Base-by-base conservation (phyloP, 1,140 invertebrate genomes). In the Bilobella aurantiaca region DNA sequence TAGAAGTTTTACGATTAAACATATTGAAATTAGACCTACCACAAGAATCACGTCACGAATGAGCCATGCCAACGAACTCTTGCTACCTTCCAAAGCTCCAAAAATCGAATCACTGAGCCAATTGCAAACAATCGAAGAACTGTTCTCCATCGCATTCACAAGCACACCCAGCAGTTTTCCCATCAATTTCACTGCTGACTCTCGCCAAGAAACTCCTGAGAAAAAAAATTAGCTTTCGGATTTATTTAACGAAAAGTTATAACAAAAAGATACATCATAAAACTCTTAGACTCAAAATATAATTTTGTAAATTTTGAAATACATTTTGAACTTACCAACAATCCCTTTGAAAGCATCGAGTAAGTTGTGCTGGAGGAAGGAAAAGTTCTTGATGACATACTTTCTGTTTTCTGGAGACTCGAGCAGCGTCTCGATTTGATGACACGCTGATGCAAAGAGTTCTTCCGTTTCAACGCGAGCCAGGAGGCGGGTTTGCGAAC, bases 331-430 rank as follows among this genome's bases (percentile, higher is more conserved):
- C 28, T 34, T 65, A 71, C 69, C 62, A 47, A 34, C 14, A 58
- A 71, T 30, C 27, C 59, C 58, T 32, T 68, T 70, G 37, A 70
- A 66, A 1, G 57, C 61, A 34, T 62, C 66, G 21, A 31, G 31
- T 18, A 68, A 68, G 0, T 62, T 23, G 8, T 29, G 42, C 5
- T 62, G 31, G 2, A 71, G 56, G 37, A 34, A 64, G 1, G 28
- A 25, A 62, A 71, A 71, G 16, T 61, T 66, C 18, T 64, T 59
- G 16, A 47, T 23, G 2, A 71, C 58, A 59, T 71, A 71, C 63
- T 34, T 64, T 18, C 53, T 53, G 61, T 71, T 68, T 49, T 71
- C 69, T 25, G 25, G 23, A 30, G 63, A 31, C 18, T 66, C 25
- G 3, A 71, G 49, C 23, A 66, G 49, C 21, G 58, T 62, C 29